A percentile compares a stretch with the other conserved stretches of the same genome.
These are phyloP conservation scores for Rhamnusium bicolor DNA, from an alignment of 2,888 invertebrate species.

Conservation along the genomic window DNA sequence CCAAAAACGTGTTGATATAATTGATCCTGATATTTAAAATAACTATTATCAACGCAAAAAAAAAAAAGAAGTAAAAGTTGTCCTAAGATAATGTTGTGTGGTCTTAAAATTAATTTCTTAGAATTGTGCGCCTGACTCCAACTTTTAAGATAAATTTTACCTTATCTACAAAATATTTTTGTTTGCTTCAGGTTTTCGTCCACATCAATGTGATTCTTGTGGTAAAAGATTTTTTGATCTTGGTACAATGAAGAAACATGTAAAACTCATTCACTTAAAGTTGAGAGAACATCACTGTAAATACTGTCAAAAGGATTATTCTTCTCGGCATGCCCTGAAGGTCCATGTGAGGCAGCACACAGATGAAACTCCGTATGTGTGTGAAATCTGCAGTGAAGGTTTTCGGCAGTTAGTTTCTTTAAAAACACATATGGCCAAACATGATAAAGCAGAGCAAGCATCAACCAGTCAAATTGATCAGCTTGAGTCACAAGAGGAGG, in stretches of 20 bases:
- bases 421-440: conserved; percentile 27
- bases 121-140: too few relatives aligned
- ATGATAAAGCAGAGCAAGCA: background rate
- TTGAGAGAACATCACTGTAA: conserved; percentile 30
- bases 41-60: too few relatives aligned
- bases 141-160: too few relatives aligned
- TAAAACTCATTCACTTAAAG: conserved; percentile 27
- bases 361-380: conserved; percentile 29
- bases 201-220: conserved; percentile 31
- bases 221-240: conserved; percentile 33
- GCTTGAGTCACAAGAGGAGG: background rate
- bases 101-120: too few relatives aligned
- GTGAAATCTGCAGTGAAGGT: conserved; percentile 25
- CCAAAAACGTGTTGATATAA: too few relatives aligned
- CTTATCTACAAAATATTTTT: background rate
- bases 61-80: too few relatives aligned
- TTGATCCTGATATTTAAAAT: too few relatives aligned
- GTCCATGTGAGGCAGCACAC: conserved; percentile 31
- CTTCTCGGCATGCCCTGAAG: conserved; percentile 15
- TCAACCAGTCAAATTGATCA: background rate
- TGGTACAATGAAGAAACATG: conserved; percentile 23
- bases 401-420: conserved; percentile 32
- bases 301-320: conserved; percentile 32
- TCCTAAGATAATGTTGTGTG: too few relatives aligned
- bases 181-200: conserved; percentile 30